Evolutionary conservation across 2,888 invertebrate genomes (phyloP).

Genomic region (Cheiracanthium punctorium): DNA sequence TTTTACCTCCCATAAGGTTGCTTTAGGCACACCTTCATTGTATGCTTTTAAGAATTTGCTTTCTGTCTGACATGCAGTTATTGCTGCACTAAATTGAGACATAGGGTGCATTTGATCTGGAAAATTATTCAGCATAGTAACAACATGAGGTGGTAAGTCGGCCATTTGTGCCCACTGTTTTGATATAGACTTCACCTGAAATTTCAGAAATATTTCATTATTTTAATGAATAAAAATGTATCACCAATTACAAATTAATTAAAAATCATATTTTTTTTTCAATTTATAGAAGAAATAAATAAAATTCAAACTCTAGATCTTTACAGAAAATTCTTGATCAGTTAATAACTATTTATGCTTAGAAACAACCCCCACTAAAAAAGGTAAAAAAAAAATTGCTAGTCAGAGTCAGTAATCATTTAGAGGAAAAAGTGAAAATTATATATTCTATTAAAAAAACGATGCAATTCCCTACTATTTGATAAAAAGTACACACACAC

Average conservation of each 20-base stretch:
- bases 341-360: too few relatives aligned
- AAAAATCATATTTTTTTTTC: too few relatives aligned
- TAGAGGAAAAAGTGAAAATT: too few relatives aligned
- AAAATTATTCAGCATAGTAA: constrained; percentile 92
- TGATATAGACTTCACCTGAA: constrained; percentile 80
- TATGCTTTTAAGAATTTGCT: constrained; percentile 94
- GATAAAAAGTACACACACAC: too few relatives aligned
- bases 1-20: constrained; percentile 89
- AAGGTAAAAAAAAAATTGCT: too few relatives aligned
- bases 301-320: background rate
- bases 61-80: constrained; percentile 93
- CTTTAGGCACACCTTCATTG: constrained; percentile 89
- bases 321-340: too few relatives aligned
- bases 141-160: constrained; percentile 94
- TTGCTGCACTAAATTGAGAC: constrained; percentile 94
- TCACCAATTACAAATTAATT: too few relatives aligned
- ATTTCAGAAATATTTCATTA: too few relatives aligned
- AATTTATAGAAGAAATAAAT: background rate
- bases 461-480: too few relatives aligned
- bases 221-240: background rate
- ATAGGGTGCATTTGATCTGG: constrained; percentile 93
- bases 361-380: too few relatives aligned
- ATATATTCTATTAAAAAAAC: too few relatives aligned
- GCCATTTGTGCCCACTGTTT: constrained; percentile 91
- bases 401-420: too few relatives aligned